Evolutionary conservation across 1,140 invertebrate species (phyloP).

Genomic region (Drosophila hydei): DNA sequence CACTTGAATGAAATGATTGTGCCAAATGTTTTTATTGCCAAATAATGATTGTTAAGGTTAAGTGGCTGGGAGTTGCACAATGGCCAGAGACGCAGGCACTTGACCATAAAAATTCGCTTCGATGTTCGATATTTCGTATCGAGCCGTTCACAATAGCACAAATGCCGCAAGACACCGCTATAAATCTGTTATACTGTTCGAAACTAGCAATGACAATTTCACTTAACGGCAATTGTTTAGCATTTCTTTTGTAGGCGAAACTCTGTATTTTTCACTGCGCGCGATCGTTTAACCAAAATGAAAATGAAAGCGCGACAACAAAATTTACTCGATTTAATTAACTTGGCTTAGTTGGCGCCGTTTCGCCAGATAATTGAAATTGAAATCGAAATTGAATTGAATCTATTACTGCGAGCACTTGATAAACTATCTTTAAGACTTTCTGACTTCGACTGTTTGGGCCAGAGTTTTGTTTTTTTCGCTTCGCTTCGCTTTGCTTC

Average conservation of each 20-base stretch:
- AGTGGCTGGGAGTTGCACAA: constrained; percentile 73
- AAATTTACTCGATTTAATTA: constrained; percentile 54
- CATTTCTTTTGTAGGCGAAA: constrained; percentile 6
- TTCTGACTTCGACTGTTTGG: constrained; percentile 9
- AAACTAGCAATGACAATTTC: constrained; percentile 10
- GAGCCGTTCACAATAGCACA: constrained; percentile 2
- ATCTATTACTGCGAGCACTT: constrained; percentile 26
- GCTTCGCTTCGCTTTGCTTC: constrained; percentile 14
- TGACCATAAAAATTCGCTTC: constrained; percentile 46
- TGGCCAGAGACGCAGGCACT: constrained; percentile 46
- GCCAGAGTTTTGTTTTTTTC: constrained; percentile 12
- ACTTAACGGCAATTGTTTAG: constrained; percentile 13
- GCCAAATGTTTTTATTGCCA: constrained; percentile 68
- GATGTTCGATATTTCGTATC: constrained; percentile 9
- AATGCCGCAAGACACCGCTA: constrained; percentile 1
- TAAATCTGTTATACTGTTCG: background rate
- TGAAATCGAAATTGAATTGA: constrained; percentile 29
- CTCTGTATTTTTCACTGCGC: background rate
- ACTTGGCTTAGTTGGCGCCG: constrained; percentile 16
- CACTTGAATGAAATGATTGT: constrained; percentile 64
- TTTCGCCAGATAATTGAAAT: constrained; percentile 19
- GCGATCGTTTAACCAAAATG: constrained; percentile 5
- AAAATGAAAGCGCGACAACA: constrained; percentile 55
- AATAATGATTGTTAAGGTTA: constrained; percentile 80
- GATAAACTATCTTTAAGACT: constrained; percentile 26